phyloP scores from a whole-genome alignment of 2,888 invertebrate genomes.

The Phortica magna region DNA sequence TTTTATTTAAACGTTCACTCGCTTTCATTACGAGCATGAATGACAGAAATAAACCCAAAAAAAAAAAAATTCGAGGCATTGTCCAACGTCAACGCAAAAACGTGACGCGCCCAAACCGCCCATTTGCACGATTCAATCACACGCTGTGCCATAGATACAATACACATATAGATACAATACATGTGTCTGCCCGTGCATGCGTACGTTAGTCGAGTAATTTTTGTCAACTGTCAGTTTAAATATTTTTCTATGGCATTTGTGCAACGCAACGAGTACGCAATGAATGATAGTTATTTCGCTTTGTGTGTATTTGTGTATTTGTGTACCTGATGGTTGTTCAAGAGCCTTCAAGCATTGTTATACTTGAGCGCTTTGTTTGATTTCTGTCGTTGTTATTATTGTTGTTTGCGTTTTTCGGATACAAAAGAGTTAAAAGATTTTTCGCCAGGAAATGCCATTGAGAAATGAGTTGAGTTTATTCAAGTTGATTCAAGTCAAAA shows the following conservation, averaged over 20 bases:
- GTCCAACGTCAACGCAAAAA: slow-evolving; percentile 16
- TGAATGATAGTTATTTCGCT: neutral
- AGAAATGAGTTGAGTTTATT: neutral
- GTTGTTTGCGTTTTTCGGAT: neutral
- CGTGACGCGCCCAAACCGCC: slow-evolving; percentile 6
- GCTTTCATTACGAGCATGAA: slow-evolving; percentile 6
- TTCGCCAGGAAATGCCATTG: slow-evolving; percentile 28
- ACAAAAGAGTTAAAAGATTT: slow-evolving; percentile 24
- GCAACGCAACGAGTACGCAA: neutral
- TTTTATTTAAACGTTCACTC: slow-evolving; percentile 70
- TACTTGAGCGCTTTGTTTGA: slow-evolving; percentile 7
- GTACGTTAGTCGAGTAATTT: neutral
- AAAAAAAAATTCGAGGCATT: neutral
- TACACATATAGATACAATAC: slow-evolving; percentile 5
- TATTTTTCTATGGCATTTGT: slow-evolving; percentile 28
- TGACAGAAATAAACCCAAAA: neutral
- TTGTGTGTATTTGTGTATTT: neutral
- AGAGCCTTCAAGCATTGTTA: neutral
- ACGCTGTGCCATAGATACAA: slow-evolving; percentile 23
- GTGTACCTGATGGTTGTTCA: slow-evolving; percentile 18
- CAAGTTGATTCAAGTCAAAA: too few species aligned
- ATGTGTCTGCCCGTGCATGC: neutral
- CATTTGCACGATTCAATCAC: neutral
- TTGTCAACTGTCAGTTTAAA: slow-evolving; percentile 30
- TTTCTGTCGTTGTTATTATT: slow-evolving; percentile 3